Evolutionary conservation across 2,113 vertebrate species (phyloP), one percentile per base, ranked within the genome.

Genomic region (Eidolon helvum): DNA sequence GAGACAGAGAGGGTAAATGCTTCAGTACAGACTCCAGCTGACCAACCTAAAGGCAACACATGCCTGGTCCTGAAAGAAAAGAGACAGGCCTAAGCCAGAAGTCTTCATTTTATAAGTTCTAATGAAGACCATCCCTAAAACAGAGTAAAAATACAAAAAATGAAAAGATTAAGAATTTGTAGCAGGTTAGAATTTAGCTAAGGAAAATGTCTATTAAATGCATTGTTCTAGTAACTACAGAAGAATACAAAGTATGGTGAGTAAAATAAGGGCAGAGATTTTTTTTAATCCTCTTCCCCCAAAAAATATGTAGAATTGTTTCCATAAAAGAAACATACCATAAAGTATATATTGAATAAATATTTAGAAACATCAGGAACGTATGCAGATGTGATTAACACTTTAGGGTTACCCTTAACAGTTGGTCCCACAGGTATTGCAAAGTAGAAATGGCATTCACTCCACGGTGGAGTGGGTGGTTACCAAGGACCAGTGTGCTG

Each of bases 311-410:
- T 2, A 66, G 16, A 92, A 83, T 43, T 55, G 57, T 35, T 85
- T 77, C n/a, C 91, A 88, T 59, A 65, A 77, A 75, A 93, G 86
- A 96, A 96, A 71, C 0, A 94, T 28, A 50, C n/a, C 43, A 93
- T 24, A 78, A 90, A 61, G 33, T 59, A 84, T 57, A 55, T 33
- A 65, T 10, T 90, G 26, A 92, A 86, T 57, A 88, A 91, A 57
- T 48, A 87, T 43, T 21, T 33, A 94, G 38, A 75, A 85, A 57
- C 3, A 88, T 40, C 11, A 77, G 87, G 57, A 7, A 77, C 78
- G 4, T 92, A 21, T 69, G 21, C 30, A 93, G 57, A 82, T 45
- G 68, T 4, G 1, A 79, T 38, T 71, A 85, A 85, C 14, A 75
- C 59, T 92, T 96, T 65, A 59, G 24, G 10, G 53, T 45, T 85